Base-by-base conservation (phyloP, 2,113 vertebrate genomes). In the Atractosteus spatula region DNA sequence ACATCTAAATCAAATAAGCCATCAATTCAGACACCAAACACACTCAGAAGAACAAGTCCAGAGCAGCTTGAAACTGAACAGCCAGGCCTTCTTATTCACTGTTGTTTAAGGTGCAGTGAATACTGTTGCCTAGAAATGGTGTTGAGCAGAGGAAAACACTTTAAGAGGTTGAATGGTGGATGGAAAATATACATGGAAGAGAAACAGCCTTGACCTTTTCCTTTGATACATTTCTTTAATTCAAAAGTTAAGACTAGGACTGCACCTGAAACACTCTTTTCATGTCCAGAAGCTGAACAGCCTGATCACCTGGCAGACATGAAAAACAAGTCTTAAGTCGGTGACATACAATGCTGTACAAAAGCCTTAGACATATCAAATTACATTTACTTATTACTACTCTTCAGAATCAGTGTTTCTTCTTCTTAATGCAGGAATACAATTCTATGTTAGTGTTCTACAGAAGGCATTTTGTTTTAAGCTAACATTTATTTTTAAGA, bases 101-200 rank as follows among this genome's bases (percentile, higher is more conserved):
- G 8, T 8, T 65, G 62, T 65, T 41, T 65, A 29, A 41, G 62
- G 59, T 62, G 8, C 6, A 16, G 59, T 14, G 59, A 7, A 41
- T 6, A 65, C 29, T 51, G 67, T 69, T 69, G 67, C 67, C 54
- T 69, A 69, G 67, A 55, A 55, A 69, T 69, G 43, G 43, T 55
- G 67, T n/a, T 69, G 67, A 69, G 54, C 17, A 16, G 67, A 41
- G 17, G 3, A 69, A 55, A 69, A 69, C 17, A 69, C 16, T 12
- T 51, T 47, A 8, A 55, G 67, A 14, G 12, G 44, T 16, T 14
- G 47, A 47, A 69, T 10, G 55, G 16, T 41, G 47, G 42, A 69
- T 65, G 62, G 62, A 65, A 65, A 65, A 65, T 29, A 65, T 43
- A 41, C 62, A 65, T 65, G 62, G 62, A 41, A 65, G 16, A 65